Conservation (phyloP, 2,797 vertebrate genomes). For the Ctenochaetus hawaiiensis region DNA sequence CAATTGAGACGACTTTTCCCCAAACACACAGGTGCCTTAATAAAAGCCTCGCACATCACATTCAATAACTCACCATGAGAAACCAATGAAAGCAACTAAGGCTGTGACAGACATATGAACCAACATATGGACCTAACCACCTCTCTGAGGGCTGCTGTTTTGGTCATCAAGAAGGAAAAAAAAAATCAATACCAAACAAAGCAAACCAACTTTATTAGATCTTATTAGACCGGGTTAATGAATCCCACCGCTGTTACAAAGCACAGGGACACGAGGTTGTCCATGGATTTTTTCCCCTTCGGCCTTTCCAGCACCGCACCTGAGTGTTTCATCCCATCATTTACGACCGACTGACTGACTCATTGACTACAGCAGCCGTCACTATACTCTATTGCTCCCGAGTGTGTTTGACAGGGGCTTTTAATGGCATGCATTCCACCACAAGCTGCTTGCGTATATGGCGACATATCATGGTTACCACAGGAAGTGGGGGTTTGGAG, state of each 20-base stretch:
- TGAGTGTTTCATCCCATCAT: constrained; percentile 54
- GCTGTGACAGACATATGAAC: constrained; percentile 73
- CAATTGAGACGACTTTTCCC: constrained; percentile 78
- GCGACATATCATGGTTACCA: constrained; percentile 45
- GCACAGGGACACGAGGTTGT: constrained; percentile 22
- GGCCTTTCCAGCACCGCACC: constrained; percentile 40
- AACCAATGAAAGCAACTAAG: constrained; percentile 49
- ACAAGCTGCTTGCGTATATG: constrained; percentile 34
- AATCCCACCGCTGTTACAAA: constrained; percentile 53
- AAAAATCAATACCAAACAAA: constrained; percentile 72
- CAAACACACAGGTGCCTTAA: constrained; percentile 80
- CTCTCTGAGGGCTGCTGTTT: constrained; percentile 35
- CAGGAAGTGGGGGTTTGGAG: background rate
- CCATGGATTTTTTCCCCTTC: constrained; percentile 34
- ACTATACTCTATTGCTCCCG: constrained; percentile 27
- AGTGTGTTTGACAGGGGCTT: constrained; percentile 32
- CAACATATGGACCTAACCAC: constrained; percentile 61
- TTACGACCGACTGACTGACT: constrained; percentile 4
- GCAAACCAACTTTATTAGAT: constrained; percentile 74
- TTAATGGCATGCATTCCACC: constrained; percentile 7
- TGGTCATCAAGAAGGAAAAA: constrained; percentile 35
- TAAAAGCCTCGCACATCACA: constrained; percentile 78
- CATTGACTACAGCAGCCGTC: constrained; percentile 18
- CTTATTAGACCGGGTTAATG: constrained; percentile 68
- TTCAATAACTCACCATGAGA: constrained; percentile 75